Conservation (phyloP, 2,797 vertebrate species). For the Vireo griseus region DNA sequence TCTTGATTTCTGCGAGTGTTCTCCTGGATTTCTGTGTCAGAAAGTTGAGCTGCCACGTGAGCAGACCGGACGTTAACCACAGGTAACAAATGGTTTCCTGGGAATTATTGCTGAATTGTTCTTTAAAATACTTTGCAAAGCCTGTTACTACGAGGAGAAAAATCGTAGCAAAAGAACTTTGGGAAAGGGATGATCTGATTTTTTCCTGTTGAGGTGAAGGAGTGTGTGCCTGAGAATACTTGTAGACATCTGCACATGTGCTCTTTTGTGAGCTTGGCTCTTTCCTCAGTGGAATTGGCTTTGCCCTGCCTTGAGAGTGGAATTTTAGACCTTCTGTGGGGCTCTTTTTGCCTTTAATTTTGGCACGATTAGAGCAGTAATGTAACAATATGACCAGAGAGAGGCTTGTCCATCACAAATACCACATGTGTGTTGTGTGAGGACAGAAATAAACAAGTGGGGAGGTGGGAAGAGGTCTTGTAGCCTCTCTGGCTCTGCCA, state of each 20-base stretch:
- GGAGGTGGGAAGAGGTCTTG: background rate
- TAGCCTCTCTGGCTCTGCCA: background rate
- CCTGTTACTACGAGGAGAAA: background rate
- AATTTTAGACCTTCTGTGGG: background rate
- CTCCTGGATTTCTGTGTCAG: slow-evolving; percentile 56
- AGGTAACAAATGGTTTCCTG: slow-evolving; percentile 26
- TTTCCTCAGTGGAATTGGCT: background rate
- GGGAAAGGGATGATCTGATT: background rate
- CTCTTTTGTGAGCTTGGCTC: background rate
- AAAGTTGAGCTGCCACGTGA: slow-evolving; percentile 31
- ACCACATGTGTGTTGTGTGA: fast-evolving
- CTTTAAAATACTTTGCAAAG: slow-evolving; percentile 32
- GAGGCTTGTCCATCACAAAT: background rate
- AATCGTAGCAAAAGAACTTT: background rate
- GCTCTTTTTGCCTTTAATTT: background rate
- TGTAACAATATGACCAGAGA: background rate
- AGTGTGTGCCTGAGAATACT: background rate
- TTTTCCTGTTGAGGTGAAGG: background rate
- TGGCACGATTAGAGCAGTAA: background rate
- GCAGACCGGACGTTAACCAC: background rate
- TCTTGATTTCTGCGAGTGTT: slow-evolving; percentile 43
- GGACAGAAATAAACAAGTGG: background rate
- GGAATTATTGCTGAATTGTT: slow-evolving; percentile 39
- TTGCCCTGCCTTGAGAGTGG: background rate
- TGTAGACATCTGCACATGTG: fast-evolving